Conservation (phyloP, 1,140 invertebrate species). For the Drosophila dunni region DNA sequence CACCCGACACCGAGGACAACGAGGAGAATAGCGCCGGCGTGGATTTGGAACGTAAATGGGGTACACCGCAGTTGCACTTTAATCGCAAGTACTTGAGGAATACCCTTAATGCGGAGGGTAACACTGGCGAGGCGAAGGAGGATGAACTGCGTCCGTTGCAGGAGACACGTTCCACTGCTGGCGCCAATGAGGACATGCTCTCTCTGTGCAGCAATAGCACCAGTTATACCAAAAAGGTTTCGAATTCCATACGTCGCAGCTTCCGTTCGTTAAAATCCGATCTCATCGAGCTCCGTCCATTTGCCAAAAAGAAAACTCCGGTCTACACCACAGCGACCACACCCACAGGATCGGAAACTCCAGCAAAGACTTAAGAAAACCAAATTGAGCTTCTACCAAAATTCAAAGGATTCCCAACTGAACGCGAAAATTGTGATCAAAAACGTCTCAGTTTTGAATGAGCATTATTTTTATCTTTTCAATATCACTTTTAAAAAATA, state of each 20-base stretch:
- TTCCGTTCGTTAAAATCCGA: constrained; percentile 74
- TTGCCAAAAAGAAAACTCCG: constrained; percentile 50
- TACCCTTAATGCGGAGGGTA: constrained; percentile 43
- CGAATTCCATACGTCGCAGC: constrained; percentile 65
- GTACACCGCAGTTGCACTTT: constrained; percentile 79
- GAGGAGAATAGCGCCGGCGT: constrained; percentile 23
- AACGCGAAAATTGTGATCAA: no score
- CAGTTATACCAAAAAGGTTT: constrained; percentile 76
- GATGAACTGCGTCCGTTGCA: constrained; percentile 59
- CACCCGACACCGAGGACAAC: constrained; percentile 34
- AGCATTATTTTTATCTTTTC: no score
- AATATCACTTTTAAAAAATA: no score
- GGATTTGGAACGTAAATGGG: constrained; percentile 74
- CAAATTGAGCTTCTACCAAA: background rate
- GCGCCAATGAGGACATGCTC: constrained; percentile 64
- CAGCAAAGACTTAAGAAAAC: constrained; percentile 3
- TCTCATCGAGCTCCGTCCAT: constrained; percentile 69
- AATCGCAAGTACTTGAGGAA: constrained; percentile 79
- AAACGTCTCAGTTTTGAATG: no score
- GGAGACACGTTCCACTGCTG: constrained; percentile 11
- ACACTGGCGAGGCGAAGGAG: constrained; percentile 14
- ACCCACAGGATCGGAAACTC: background rate
- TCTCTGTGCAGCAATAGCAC: constrained; percentile 74
- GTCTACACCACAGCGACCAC: background rate
- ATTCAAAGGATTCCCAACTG: background rate